Percentiles rank a stretch among this genome's conserved stretches.
phyloP scores from a whole-genome alignment of 2,113 vertebrate species.

The Rhabdornis inornatus region DNA sequence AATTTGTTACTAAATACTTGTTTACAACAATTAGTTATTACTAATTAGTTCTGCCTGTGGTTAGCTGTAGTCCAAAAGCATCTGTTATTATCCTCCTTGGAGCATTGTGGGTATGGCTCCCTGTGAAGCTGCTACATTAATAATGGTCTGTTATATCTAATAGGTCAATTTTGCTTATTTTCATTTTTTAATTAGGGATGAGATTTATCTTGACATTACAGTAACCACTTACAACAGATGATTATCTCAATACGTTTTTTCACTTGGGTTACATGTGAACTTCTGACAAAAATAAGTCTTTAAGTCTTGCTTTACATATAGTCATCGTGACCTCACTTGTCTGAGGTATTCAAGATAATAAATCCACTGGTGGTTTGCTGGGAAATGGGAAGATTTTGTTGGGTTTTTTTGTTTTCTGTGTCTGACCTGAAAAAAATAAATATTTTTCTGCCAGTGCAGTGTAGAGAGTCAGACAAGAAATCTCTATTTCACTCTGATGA shows the following conservation, averaged over 20 bases:
- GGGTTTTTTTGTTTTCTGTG: neutral
- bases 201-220: slow-evolving; percentile 17
- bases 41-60: slow-evolving; percentile 3
- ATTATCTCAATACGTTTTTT: neutral
- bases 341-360: slow-evolving; percentile 46
- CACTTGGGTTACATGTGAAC: neutral
- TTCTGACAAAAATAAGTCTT: slow-evolving; percentile 12
- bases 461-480: slow-evolving; percentile 13
- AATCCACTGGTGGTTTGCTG: slow-evolving; percentile 42
- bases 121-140: neutral
- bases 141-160: neutral
- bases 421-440: slow-evolving; percentile 56
- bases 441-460: slow-evolving; percentile 5
- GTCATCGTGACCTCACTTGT: slow-evolving; percentile 11
- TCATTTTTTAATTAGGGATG: neutral
- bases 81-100: neutral
- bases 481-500: slow-evolving; percentile 23
- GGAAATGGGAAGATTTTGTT: slow-evolving; percentile 49
- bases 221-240: neutral
- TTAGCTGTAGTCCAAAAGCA: neutral
- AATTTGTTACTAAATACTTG: neutral
- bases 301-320: neutral
- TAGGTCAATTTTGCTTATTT: neutral
- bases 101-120: neutral
- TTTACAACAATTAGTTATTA: neutral